These are phyloP conservation scores for Bufo gargarizans DNA, from an alignment of 2,113 vertebrate genomes.

Conservation along the genomic window DNA sequence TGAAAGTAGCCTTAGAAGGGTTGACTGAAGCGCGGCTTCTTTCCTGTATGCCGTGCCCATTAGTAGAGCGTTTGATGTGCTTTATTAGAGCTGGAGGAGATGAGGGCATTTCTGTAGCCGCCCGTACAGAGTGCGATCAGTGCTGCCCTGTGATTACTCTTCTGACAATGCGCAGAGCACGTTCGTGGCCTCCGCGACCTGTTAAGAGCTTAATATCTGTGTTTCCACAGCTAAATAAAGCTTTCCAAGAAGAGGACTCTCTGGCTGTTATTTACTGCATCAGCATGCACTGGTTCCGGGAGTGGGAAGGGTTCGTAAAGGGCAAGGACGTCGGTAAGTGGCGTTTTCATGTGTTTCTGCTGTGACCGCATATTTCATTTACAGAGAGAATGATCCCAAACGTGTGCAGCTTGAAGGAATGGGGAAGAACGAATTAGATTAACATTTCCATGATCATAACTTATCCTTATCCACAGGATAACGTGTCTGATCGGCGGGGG, in stretches of 20 bases:
- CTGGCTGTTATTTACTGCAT: slow-evolving; percentile 95
- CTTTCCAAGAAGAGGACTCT: slow-evolving; percentile 97
- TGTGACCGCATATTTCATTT: not conserved
- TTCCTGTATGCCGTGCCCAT: not conserved
- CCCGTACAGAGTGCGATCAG: no score
- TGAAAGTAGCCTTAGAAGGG: not conserved
- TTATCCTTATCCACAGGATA: no score
- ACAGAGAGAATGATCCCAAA: not conserved
- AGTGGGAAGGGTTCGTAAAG: slow-evolving; percentile 98
- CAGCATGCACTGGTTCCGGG: slow-evolving; percentile 99
- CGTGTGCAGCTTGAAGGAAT: not conserved
- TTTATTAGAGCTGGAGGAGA: not conserved
- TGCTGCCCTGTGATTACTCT: not conserved
- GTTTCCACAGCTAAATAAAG: slow-evolving; percentile 88
- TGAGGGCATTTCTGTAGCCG: not conserved
- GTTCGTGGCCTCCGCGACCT: not conserved
- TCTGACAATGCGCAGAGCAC: not conserved
- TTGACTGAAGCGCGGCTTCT: not conserved
- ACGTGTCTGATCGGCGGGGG: no score
- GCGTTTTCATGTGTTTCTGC: not conserved
- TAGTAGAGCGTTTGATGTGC: not conserved
- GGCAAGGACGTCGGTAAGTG: slow-evolving; percentile 95
- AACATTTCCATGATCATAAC: no score
- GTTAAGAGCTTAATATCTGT: slow-evolving; percentile 24
- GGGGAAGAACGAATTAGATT: no score